These are phyloP conservation scores for Cerastis leucographa DNA, from an alignment of 2,888 invertebrate genomes.

Conservation along the genomic window DNA sequence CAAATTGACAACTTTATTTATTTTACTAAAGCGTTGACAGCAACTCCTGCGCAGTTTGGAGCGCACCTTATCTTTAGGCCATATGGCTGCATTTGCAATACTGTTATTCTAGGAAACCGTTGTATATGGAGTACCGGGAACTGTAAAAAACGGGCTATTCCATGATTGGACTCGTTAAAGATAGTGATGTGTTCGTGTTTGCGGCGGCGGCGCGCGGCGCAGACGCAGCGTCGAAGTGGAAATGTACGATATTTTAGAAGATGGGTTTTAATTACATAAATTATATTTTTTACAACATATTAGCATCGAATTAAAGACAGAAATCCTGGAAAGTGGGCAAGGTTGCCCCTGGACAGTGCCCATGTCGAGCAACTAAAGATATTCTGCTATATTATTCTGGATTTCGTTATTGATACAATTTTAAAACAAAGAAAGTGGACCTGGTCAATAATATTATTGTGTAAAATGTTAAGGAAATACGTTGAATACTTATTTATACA, in stretches of 20 bases:
- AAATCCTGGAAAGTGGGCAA: neutral
- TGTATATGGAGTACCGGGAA: conserved; percentile 73
- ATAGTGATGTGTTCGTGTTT: conserved; percentile 53
- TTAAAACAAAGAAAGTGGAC: neutral
- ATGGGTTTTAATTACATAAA: neutral
- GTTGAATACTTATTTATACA: no score
- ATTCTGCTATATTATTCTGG: neutral
- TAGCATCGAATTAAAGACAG: neutral
- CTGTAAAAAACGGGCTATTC: conserved; percentile 72
- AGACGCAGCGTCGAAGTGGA: conserved; percentile 13
- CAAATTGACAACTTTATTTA: conserved; percentile 57
- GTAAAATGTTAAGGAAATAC: neutral
- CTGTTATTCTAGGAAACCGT: conserved; percentile 76
- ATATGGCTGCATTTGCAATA: conserved; percentile 74
- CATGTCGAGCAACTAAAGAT: neutral
- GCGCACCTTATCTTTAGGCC: conserved; percentile 69
- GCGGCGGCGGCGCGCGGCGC: conserved; percentile 23
- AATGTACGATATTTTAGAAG: conserved; percentile 31
- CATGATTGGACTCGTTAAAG: conserved; percentile 61
- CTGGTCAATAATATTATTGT: neutral
- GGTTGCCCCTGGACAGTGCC: neutral
- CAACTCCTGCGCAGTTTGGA: conserved; percentile 53
- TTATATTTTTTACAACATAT: neutral
- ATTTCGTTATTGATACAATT: neutral
- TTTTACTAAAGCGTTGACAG: conserved; percentile 59